Percentiles rank a stretch among this genome's conserved stretches.
Conservation (phyloP, 2,888 invertebrate genomes). For the Cryptocephalus primarius region DNA sequence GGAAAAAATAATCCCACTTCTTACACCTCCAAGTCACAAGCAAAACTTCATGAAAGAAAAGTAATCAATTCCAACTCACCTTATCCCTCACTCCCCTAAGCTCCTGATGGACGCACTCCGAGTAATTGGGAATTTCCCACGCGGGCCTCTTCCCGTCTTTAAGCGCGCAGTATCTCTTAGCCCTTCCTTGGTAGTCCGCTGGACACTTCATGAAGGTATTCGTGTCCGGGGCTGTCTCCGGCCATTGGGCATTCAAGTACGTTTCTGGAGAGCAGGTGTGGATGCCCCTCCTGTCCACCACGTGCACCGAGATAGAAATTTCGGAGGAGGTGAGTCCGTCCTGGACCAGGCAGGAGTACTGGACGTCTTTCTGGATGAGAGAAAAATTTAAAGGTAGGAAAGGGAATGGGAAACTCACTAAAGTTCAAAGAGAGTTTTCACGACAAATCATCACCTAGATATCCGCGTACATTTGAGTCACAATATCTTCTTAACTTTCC, state of each 20-base stretch:
- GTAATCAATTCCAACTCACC: background rate
- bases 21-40: no score
- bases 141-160: slow-evolving; percentile 52
- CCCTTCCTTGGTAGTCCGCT: slow-evolving; percentile 40
- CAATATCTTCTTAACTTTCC: no score
- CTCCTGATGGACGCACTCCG: slow-evolving; percentile 45
- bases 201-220: slow-evolving; percentile 56
- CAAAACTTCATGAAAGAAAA: no score
- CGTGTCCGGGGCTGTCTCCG: slow-evolving; percentile 62
- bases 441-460: no score
- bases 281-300: slow-evolving; percentile 48
- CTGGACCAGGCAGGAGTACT: slow-evolving; percentile 63
- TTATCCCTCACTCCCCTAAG: slow-evolving; percentile 12
- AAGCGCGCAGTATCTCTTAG: slow-evolving; percentile 47
- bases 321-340: slow-evolving; percentile 39
- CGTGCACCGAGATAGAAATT: slow-evolving; percentile 52
- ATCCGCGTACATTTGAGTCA: no score
- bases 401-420: no score
- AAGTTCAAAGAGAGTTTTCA: no score
- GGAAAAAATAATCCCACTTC: no score
- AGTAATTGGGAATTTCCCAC: slow-evolving; percentile 70
- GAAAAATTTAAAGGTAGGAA: no score
- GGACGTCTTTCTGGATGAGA: slow-evolving; percentile 46
- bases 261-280: slow-evolving; percentile 46
- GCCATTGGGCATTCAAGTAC: slow-evolving; percentile 51